phyloP scores from a whole-genome alignment of 2,113 vertebrate species.

The Agelaius tricolor region DNA sequence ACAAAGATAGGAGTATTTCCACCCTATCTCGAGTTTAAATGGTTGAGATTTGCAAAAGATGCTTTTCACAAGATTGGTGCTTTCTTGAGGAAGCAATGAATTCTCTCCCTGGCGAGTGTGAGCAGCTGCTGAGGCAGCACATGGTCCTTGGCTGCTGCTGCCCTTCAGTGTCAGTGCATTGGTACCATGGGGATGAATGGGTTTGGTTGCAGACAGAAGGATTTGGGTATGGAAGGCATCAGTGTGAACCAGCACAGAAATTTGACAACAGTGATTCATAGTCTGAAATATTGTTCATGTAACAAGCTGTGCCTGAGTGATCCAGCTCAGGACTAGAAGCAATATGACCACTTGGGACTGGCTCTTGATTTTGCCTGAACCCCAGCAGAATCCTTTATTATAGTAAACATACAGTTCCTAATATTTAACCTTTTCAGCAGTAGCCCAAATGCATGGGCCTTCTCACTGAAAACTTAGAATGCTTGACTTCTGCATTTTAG shows the following conservation, averaged over 20 bases:
- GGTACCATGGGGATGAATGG: too few relatives aligned
- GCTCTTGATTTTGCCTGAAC: background rate
- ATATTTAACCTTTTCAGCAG: background rate
- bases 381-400: background rate
- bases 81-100: background rate
- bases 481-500: background rate
- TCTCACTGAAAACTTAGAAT: background rate
- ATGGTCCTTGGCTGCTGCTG: background rate
- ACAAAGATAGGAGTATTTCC: background rate
- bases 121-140: background rate
- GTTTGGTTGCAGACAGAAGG: background rate
- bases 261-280: background rate
- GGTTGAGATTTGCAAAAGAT: background rate
- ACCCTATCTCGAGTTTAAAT: background rate
- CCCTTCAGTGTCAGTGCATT: fast-evolving
- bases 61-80: background rate
- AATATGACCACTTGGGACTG: background rate
- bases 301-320: background rate
- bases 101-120: background rate
- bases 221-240: background rate
- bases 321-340: background rate
- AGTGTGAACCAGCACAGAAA: background rate
- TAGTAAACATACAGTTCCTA: background rate
- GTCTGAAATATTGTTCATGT: background rate
- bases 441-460: background rate